A percentile compares a stretch with the other conserved stretches of the same genome.
phyloP scores from a whole-genome alignment of 2,797 vertebrate genomes.

The Erethizon dorsatum region DNA sequence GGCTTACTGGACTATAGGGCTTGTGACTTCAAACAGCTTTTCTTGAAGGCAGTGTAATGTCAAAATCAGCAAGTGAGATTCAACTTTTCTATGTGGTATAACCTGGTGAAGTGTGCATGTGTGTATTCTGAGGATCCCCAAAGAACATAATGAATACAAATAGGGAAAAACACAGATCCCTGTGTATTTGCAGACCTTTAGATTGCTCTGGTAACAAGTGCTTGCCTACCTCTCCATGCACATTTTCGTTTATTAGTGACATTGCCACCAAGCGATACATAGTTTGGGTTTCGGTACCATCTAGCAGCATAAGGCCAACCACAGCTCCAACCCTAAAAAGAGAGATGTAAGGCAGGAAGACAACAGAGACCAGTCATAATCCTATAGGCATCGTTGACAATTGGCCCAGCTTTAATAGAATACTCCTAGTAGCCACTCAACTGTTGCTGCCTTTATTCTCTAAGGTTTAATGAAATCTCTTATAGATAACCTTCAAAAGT shows the following conservation, averaged over 20 bases:
- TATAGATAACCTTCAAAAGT: not conserved
- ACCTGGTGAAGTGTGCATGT: not conserved
- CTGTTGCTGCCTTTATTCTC: not conserved
- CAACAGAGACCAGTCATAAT: not conserved
- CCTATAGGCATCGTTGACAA: not conserved
- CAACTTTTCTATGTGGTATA: not conserved
- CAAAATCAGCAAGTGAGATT: not conserved
- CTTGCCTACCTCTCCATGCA: not conserved
- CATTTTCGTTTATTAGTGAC: not conserved
- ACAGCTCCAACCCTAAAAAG: not conserved
- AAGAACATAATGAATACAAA: not conserved
- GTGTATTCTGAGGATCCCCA: not conserved
- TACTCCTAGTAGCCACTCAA: not conserved
- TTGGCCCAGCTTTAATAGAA: not conserved
- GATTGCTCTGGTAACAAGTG: not conserved
- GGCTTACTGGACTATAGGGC: not conserved
- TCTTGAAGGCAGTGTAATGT: not conserved
- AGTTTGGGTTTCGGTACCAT: not conserved
- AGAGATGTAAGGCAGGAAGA: not conserved
- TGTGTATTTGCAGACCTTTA: not conserved
- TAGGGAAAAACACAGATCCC: not conserved
- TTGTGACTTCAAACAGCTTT: not conserved
- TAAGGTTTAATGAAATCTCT: not conserved
- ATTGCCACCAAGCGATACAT: not conserved
- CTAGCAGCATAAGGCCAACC: not conserved